Evolutionary conservation across 2,113 vertebrate genomes (phyloP).

Genomic region (Arenaria interpres): DNA sequence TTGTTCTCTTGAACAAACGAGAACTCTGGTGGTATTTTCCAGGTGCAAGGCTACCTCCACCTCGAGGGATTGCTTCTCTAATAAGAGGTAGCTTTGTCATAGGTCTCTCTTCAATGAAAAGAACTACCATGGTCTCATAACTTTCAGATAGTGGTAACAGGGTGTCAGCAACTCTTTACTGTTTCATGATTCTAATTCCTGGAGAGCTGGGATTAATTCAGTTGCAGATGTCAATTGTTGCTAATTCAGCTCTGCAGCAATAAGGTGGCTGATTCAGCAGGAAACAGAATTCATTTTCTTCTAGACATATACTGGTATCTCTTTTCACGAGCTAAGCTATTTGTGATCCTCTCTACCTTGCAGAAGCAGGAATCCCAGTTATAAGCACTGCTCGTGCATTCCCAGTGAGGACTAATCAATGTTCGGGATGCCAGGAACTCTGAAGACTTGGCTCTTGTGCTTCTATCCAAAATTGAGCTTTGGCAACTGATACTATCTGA

Average conservation of each 20-base stretch:
- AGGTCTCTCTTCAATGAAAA: neutral
- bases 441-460: neutral
- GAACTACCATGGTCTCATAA: neutral
- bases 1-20: neutral
- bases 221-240: neutral
- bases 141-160: neutral
- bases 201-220: constrained; percentile 39
- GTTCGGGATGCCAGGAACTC: neutral
- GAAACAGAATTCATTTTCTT: constrained; percentile 9
- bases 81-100: neutral
- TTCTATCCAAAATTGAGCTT: neutral
- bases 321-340: constrained; percentile 26
- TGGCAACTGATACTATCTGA: neutral
- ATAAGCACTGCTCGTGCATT: neutral
- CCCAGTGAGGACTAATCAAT: neutral
- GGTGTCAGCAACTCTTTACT: rapidly evolving
- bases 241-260: constrained; percentile 3
- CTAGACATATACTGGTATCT: neutral
- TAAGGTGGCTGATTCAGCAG: constrained; percentile 37
- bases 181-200: constrained; percentile 20
- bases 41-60: neutral
- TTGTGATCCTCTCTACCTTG: constrained; percentile 20
- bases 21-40: neutral
- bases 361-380: constrained; percentile 22
- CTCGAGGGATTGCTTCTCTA: neutral